These are phyloP conservation scores for Eristalis tenax DNA, from an alignment of 2,888 invertebrate genomes.

Conservation along the genomic window DNA sequence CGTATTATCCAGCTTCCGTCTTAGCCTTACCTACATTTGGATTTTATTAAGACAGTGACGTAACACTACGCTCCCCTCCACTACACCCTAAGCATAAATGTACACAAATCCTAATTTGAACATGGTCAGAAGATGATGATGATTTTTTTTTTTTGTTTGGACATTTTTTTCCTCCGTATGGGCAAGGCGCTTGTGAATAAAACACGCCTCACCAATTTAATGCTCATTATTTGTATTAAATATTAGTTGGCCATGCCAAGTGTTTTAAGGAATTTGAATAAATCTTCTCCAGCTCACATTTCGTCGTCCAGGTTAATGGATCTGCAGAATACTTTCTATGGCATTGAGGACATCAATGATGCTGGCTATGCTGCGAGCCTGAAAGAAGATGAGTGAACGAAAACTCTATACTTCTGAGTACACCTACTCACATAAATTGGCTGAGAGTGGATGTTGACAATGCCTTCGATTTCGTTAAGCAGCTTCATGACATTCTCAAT, in stretches of 20 bases:
- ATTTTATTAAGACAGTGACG: no score
- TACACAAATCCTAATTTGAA: no score
- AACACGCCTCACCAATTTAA: not conserved
- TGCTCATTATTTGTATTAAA: not conserved
- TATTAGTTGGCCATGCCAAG: not conserved
- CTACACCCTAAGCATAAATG: no score
- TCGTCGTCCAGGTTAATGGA: not conserved
- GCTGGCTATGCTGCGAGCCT: slow-evolving; percentile 12
- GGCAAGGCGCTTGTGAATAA: no score
- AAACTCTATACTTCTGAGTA: not conserved
- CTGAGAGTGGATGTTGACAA: slow-evolving; percentile 28
- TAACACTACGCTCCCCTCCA: no score
- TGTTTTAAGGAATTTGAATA: not conserved
- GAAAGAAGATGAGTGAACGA: not conserved
- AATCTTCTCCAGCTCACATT: not conserved
- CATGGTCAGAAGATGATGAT: no score
- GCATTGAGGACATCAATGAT: slow-evolving; percentile 13
- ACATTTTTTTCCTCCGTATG: no score
- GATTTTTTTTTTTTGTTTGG: no score
- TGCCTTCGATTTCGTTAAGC: slow-evolving; percentile 18
- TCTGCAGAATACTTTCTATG: slow-evolving; percentile 6
- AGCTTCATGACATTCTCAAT: slow-evolving; percentile 2
- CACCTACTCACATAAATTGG: not conserved
- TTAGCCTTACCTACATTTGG: no score
- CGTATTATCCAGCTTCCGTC: no score